Conservation (phyloP, 2,797 vertebrate species). For the Helostoma temminkii region DNA sequence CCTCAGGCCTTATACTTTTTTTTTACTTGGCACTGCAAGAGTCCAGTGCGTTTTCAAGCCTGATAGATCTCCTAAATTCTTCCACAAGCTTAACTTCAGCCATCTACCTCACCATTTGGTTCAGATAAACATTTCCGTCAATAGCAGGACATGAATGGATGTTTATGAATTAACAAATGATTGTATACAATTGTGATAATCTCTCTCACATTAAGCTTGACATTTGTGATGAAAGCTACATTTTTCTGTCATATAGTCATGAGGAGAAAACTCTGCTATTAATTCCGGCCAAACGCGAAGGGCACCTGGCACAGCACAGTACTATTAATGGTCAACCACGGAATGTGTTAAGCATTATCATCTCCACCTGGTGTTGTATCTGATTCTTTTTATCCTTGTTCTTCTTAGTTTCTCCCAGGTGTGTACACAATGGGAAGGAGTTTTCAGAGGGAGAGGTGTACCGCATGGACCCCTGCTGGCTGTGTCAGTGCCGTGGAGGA, state of each 20-base stretch:
- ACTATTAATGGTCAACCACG: conserved; percentile 6
- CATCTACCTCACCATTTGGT: conserved; percentile 44
- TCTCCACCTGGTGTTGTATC: too few species aligned
- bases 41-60: conserved; percentile 52
- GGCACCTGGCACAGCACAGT: conserved; percentile 31
- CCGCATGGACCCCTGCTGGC: conserved; percentile 87
- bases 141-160: conserved; percentile 39
- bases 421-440: conserved; percentile 83
- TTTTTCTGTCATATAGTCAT: conserved; percentile 26
- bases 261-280: conserved; percentile 7
- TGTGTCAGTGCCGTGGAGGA: conserved; percentile 87
- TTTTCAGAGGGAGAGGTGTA: conserved; percentile 86
- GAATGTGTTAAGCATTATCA: conserved; percentile 15
- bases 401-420: conserved; percentile 80
- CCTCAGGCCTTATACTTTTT: conserved; percentile 60
- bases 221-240: conserved; percentile 21
- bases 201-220: conserved; percentile 37
- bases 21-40: conserved; percentile 55
- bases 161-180: conserved; percentile 42
- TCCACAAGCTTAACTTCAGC: conserved; percentile 32
- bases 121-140: conserved; percentile 46
- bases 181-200: conserved; percentile 29
- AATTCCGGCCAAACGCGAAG: conserved; percentile 48
- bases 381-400: conserved; percentile 12
- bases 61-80: conserved; percentile 67